A percentile compares a stretch with the other conserved stretches of the same genome.
Evolutionary conservation across 1,140 invertebrate genomes (phyloP).

Genomic region (Ylistrum balloti): DNA sequence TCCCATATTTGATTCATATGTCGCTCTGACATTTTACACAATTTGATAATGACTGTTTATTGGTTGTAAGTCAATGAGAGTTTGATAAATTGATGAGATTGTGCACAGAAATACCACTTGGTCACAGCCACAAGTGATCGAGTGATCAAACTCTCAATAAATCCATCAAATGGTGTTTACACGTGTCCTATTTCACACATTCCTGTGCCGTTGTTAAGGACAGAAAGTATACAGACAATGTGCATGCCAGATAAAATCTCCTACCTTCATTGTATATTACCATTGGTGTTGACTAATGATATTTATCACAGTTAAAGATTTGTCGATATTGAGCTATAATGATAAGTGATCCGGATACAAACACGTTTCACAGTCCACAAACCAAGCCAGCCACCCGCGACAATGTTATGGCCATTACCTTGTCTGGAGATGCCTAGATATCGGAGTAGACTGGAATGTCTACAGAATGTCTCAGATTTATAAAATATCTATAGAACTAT

Average conservation of each 20-base stretch:
- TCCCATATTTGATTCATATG: not conserved
- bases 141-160: not conserved
- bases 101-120: not conserved
- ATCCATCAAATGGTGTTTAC: not conserved
- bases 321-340: not conserved
- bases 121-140: not conserved
- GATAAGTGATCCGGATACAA: constrained; percentile 8
- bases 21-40: not conserved
- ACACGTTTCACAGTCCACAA: constrained; percentile 6
- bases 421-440: constrained; percentile 9
- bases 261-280: not conserved
- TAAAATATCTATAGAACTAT: not conserved
- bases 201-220: not conserved
- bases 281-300: not conserved
- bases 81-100: not conserved
- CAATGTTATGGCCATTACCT: not conserved
- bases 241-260: not conserved
- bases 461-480: not conserved
- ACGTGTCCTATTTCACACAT: not conserved
- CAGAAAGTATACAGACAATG: not conserved
- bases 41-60: constrained; percentile 11
- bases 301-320: not conserved
- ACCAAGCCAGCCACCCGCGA: constrained; percentile 3
- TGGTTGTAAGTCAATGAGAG: not conserved
- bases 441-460: not conserved